A percentile compares a stretch with the other conserved stretches of the same genome.
Evolutionary conservation across 2,113 vertebrate species (phyloP).

Genomic region (Gnathonemus echidnorhynchus): DNA sequence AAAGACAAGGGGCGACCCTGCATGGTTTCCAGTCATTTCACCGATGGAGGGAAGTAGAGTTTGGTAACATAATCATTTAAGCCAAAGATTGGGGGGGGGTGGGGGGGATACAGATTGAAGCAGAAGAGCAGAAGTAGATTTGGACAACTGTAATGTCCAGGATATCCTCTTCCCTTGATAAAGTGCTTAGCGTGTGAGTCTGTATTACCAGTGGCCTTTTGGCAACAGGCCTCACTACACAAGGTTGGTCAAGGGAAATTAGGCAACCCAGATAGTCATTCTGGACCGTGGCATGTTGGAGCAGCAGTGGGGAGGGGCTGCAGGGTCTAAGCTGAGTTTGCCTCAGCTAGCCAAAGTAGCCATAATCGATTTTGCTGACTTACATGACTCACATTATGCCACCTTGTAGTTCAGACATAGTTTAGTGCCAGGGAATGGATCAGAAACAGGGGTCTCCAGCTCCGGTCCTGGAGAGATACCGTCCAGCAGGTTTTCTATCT

Average conservation of each 20-base stretch:
- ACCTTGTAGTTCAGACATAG: background rate
- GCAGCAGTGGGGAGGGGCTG: background rate
- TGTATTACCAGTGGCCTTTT: background rate
- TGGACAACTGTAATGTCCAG: background rate
- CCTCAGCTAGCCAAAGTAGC: background rate
- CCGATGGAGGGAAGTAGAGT: background rate
- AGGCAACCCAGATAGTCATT: background rate
- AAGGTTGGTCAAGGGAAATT: background rate
- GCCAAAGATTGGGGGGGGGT: background rate
- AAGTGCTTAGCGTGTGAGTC: background rate
- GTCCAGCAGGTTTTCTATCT: background rate
- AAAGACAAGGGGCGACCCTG: background rate
- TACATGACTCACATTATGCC: background rate
- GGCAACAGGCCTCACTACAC: background rate
- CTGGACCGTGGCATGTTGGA: background rate
- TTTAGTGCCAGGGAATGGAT: background rate
- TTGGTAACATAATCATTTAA: background rate
- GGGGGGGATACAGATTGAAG: background rate
- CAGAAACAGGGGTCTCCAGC: background rate
- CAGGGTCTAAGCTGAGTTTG: background rate
- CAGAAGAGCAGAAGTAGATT: background rate
- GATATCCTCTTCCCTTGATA: background rate
- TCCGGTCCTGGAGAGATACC: background rate
- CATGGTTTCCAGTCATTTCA: background rate
- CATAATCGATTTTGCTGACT: background rate